These are phyloP conservation scores for Parotia lawesii DNA, from an alignment of 2,113 vertebrate genomes.

Conservation along the genomic window DNA sequence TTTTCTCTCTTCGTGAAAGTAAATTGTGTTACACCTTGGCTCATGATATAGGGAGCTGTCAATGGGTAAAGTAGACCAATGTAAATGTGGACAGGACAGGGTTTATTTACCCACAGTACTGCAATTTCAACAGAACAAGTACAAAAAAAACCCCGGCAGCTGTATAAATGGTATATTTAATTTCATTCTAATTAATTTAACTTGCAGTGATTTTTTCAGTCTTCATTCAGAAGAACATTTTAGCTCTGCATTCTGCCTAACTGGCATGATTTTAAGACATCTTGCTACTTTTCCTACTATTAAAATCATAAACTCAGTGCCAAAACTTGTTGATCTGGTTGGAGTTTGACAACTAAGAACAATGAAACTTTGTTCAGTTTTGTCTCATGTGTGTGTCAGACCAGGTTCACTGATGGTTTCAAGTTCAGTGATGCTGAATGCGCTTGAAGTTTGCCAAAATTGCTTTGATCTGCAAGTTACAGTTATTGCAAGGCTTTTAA, in stretches of 20 bases:
- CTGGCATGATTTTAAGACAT: not conserved
- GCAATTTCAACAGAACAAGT: not conserved
- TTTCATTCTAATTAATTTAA: not conserved
- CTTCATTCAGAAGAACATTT: not conserved
- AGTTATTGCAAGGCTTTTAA: not conserved
- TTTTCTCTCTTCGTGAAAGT: not conserved
- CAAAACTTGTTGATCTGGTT: not conserved
- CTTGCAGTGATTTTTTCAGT: not conserved
- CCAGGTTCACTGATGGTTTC: rapidly evolving
- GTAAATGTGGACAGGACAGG: not conserved
- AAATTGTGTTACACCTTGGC: not conserved
- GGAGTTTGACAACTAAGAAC: not conserved
- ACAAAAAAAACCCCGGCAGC: not conserved
- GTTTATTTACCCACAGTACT: not conserved
- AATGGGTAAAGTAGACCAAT: not conserved
- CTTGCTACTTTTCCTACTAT: not conserved
- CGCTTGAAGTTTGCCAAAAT: not conserved
- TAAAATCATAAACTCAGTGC: not conserved
- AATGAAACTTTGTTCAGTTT: not conserved
- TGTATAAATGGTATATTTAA: not conserved
- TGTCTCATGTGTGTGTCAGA: not conserved
- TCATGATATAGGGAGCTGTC: not conserved
- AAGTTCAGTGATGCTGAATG: not conserved
- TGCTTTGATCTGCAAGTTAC: not conserved
- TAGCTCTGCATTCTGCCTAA: not conserved